Evolutionary conservation across 2,797 vertebrate genomes (phyloP), one percentile per base, ranked within the genome.

Genomic region (Stomatorhinus walkeri): DNA sequence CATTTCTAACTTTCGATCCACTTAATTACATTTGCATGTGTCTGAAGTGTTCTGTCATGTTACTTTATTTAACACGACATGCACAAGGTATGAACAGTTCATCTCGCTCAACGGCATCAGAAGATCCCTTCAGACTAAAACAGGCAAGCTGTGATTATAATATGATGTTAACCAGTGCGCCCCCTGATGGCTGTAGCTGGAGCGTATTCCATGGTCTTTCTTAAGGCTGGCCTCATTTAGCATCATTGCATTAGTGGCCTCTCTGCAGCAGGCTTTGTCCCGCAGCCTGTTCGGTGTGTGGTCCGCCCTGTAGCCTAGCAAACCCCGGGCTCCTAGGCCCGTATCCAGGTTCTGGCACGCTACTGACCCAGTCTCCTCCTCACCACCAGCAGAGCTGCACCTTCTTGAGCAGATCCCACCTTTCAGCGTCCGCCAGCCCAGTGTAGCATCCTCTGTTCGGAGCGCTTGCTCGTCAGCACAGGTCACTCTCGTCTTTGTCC

Each of bases 351-450:
- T 79, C 36, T 43, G 72, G 32, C 68, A 5, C 4, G 4, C 32
- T 16, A 4, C 28, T 40, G 32, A 76, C 68, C 61, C 61, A 14
- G 61, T 24, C 10, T 14, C 24, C 24, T 1, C 61, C 24, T 64
- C 24, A 64, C 22, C 61, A 64, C 61, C 61, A 64, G 8, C 61
- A 1, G 9, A 12, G 24, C 61, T 28, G 61, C 3, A 28, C 24
- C 61, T 28, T 28, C 61, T 28, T 64, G 24, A 64, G 61, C 61
- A 64, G 9, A 64, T 90, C 89, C 43, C 83, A 87, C 85, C 89
- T 90, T 86, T 90, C 89, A 90, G 64, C 83, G 52, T 85, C 89
- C 87, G 91, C 89, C 91, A 92, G 90, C 64, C 91, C 89, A 87
- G 88, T 89, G 90, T 89, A 88, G 91, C 88, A 32, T 40, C 1